phyloP scores from a whole-genome alignment of 2,113 vertebrate species.

The Myiagra hebetior region DNA sequence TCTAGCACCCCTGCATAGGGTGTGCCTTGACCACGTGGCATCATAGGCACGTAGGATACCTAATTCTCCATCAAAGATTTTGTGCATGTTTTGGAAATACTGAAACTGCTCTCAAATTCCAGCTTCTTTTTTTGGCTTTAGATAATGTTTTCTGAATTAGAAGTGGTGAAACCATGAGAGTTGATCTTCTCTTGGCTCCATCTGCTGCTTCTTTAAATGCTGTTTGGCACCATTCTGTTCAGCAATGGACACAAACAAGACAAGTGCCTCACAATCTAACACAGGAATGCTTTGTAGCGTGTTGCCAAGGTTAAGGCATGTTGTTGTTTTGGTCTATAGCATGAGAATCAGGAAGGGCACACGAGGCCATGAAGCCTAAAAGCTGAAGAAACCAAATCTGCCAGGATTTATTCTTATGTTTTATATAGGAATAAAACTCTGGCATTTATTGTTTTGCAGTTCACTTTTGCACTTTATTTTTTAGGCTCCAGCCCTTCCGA shows the following conservation, averaged over 20 bases:
- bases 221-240: background rate
- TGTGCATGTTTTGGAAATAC: background rate
- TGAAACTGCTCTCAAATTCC: background rate
- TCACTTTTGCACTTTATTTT: background rate
- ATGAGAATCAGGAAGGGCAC: background rate
- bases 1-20: background rate
- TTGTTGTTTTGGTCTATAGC: constrained; percentile 31
- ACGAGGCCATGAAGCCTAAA: background rate
- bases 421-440: background rate
- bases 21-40: background rate
- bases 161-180: background rate
- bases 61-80: background rate
- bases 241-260: background rate
- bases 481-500: background rate
- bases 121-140: background rate
- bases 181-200: background rate
- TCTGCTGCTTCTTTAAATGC: background rate
- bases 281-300: background rate
- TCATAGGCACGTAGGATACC: background rate
- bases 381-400: background rate
- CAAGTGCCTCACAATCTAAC: background rate
- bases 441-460: background rate
- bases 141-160: background rate
- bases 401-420: background rate
- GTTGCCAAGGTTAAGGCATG: background rate